Conservation (phyloP, 2,113 vertebrate species). For the Psilopogon haemacephalus region DNA sequence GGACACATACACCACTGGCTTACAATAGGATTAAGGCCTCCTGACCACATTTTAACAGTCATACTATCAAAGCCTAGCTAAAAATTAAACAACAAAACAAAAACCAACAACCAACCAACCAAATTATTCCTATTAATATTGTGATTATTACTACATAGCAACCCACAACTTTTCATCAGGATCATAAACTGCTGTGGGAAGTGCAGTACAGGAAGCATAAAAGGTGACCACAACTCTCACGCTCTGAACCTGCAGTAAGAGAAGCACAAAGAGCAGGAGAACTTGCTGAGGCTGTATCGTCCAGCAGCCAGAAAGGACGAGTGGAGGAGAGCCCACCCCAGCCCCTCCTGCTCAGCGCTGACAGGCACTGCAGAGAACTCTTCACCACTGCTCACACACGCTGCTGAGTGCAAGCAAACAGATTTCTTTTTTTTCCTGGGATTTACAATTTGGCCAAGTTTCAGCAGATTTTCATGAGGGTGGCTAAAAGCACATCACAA, state of each 20-base stretch:
- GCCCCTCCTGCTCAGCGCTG: rapidly evolving
- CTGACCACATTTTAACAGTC: not conserved
- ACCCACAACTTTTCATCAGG: not conserved
- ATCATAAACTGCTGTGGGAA: not conserved
- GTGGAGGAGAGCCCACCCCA: not conserved
- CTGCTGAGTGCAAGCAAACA: not conserved
- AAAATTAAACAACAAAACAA: not conserved
- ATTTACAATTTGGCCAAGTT: conserved; percentile 3
- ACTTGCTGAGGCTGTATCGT: too few relatives aligned
- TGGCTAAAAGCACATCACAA: conserved; percentile 15
- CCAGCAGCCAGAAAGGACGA: not conserved
- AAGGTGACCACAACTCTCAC: not conserved
- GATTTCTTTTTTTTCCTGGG: too few relatives aligned
- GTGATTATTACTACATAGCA: not conserved
- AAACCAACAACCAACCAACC: too few relatives aligned
- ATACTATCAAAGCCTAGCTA: not conserved
- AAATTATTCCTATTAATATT: not conserved
- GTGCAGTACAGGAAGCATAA: not conserved
- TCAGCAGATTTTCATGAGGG: conserved; percentile 41
- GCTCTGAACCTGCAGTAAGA: not conserved
- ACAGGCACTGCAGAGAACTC: not conserved
- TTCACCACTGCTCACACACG: not conserved
- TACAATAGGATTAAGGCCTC: not conserved
- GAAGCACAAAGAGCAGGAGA: not conserved
- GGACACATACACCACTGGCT: rapidly evolving